Conservation (phyloP, 2,797 vertebrate species). For the Acestrorhynchus altus region DNA sequence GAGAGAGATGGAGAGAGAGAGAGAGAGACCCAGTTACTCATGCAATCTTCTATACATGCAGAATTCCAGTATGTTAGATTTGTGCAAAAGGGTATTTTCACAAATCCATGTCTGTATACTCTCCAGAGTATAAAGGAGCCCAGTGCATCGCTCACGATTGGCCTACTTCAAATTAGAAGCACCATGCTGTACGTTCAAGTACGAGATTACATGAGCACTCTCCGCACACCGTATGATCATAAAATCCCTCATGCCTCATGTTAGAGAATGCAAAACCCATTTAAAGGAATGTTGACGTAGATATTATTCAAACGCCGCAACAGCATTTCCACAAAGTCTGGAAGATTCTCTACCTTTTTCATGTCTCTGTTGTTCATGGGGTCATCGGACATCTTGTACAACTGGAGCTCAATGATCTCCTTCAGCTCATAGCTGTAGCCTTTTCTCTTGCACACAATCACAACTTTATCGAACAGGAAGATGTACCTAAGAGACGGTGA, state of each 20-base stretch:
- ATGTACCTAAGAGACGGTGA: constrained; percentile 86
- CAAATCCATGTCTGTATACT: constrained; percentile 68
- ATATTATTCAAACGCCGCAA: not conserved
- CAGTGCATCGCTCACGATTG: constrained; percentile 62
- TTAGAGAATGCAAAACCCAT: constrained; percentile 6
- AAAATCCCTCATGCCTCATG: not conserved
- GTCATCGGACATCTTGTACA: constrained; percentile 96
- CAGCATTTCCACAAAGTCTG: constrained; percentile 11
- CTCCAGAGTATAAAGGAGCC: constrained; percentile 59
- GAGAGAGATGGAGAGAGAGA: constrained; percentile 53
- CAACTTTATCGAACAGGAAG: constrained; percentile 98
- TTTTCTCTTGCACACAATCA: constrained; percentile 96
- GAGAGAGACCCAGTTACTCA: constrained; percentile 77
- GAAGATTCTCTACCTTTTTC: constrained; percentile 86
- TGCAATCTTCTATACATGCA: constrained; percentile 78
- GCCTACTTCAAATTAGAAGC: constrained; percentile 67
- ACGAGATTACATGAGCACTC: constrained; percentile 52
- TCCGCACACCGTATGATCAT: constrained; percentile 12
- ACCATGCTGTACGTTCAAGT: constrained; percentile 64
- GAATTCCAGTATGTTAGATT: constrained; percentile 68
- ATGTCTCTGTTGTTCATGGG: constrained; percentile 97
- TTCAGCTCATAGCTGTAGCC: constrained; percentile 97
- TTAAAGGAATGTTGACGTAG: constrained; percentile 4
- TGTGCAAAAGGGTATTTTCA: constrained; percentile 47
- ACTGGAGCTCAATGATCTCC: constrained; percentile 93